Evolutionary conservation across 1,140 invertebrate species (phyloP), one percentile per base, ranked within the genome.

Genomic region (Bilobella aurantiaca): DNA sequence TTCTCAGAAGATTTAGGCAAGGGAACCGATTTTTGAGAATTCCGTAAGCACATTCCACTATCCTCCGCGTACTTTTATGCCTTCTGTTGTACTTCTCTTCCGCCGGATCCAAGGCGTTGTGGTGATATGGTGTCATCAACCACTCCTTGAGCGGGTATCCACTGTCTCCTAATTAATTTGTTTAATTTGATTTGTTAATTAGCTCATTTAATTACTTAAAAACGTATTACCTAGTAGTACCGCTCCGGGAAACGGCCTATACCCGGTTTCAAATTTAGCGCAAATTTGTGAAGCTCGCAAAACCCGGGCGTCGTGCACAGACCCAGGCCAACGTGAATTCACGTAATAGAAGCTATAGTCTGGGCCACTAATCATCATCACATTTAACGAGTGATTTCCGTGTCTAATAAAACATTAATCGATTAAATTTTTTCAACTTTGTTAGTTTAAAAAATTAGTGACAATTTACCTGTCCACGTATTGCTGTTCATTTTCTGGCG

Each of bases 1-100:
- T 0, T 49, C 69, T 58, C 1, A 68, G 25, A 58, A 67, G 42
- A 32, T 71, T 71, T n/a, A 71, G 46, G 47, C 70, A 73, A 8
- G 70, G 70, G 63, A 73, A 73, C 42, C 66, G 67, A 47, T 73
- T 66, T 67, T 73, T 73, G 23, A 73, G 25, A 60, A 73, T 65
- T 46, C 71, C 69, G 3, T 64, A 60, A 0, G 66, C 23, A 60
- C 65, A 61, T 65, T 73, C 70, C 21, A 73, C 65, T 23, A 73
- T 14, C 49, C 67, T 53, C 47, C 73, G 49, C 37, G 68, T 72
- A 42, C 29, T 27, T 53, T 70, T 65, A 32, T 70, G 65, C n/a
- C 58, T 28, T 60, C 63, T 47, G 47, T n/a, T 62, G 16, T 34
- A 62, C 65, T 46, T 37, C 34, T 16, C 8, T n/a, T 53, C 47